phyloP scores from a whole-genome alignment of 2,888 invertebrate species.

The Nephrotoma appendiculata region DNA sequence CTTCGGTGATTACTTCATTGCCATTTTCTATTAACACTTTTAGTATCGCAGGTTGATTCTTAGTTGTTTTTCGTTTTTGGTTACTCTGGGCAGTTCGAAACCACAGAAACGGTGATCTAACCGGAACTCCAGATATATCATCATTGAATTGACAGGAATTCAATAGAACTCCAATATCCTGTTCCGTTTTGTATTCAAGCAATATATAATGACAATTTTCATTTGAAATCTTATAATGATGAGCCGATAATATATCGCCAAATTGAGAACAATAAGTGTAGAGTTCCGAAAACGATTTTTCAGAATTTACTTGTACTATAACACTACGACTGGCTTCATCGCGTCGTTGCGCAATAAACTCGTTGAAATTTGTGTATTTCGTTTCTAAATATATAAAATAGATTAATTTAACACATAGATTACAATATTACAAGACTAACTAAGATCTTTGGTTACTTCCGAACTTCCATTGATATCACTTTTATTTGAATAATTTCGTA shows the following conservation, averaged over 20 bases:
- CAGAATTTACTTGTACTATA: constrained; percentile 61
- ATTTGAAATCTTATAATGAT: constrained; percentile 42
- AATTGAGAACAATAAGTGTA: constrained; percentile 52
- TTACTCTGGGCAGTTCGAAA: constrained; percentile 37
- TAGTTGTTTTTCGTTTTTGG: constrained; percentile 5
- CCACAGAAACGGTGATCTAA: constrained; percentile 58
- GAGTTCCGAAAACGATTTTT: constrained; percentile 50
- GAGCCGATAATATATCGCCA: constrained; percentile 46
- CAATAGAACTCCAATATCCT: constrained; percentile 40
- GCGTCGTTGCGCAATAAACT: constrained; percentile 42
- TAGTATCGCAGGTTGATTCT: not conserved
- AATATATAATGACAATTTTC: constrained; percentile 57
- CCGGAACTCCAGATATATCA: constrained; percentile 43
- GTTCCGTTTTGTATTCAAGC: constrained; percentile 48
- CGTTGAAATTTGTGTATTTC: constrained; percentile 31
- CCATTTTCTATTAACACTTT: constrained; percentile 33
- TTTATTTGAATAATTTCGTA: not conserved
- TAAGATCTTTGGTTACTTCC: not conserved
- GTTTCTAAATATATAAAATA: not conserved
- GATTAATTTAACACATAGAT: not conserved
- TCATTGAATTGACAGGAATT: constrained; percentile 40
- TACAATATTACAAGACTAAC: not conserved
- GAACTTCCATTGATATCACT: not conserved
- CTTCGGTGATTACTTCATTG: constrained; percentile 30
- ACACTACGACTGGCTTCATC: constrained; percentile 53